phyloP scores from a whole-genome alignment of 2,797 vertebrate species.

The Lateolabrax maculatus region DNA sequence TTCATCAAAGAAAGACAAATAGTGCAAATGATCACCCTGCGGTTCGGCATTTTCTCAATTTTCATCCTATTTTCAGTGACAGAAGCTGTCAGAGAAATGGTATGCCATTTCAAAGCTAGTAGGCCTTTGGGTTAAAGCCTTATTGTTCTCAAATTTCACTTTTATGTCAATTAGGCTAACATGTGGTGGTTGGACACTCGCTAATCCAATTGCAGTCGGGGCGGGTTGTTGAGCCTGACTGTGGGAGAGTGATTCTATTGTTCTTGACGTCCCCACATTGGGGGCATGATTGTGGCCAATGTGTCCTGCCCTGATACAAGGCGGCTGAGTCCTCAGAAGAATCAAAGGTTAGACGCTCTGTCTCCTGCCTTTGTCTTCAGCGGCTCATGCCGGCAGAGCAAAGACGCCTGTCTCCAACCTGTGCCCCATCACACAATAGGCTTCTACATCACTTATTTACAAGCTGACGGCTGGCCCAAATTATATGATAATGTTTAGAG shows the following conservation, averaged over 20 bases:
- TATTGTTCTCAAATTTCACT: constrained; percentile 81
- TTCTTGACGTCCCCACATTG: constrained; percentile 76
- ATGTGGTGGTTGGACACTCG: constrained; percentile 79
- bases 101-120: constrained; percentile 65
- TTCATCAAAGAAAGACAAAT: constrained; percentile 40
- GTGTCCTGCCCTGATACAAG: constrained; percentile 79
- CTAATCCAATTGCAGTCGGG: constrained; percentile 80
- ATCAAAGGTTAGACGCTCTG: constrained; percentile 90
- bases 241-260: constrained; percentile 81
- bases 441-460: constrained; percentile 88
- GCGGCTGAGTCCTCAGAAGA: constrained; percentile 82
- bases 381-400: constrained; percentile 81
- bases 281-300: constrained; percentile 81
- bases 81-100: constrained; percentile 47
- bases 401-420: constrained; percentile 87
- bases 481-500: constrained; percentile 84
- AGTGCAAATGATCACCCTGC: neutral
- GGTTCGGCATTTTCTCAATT: constrained; percentile 21
- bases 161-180: constrained; percentile 82
- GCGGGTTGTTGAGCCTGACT: constrained; percentile 67
- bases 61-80: constrained; percentile 25
- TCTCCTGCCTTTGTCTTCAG: constrained; percentile 86
- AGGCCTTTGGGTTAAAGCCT: constrained; percentile 47
- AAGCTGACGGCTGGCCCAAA: constrained; percentile 83
- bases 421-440: constrained; percentile 85